Percentiles rank a stretch among this genome's conserved stretches.
phyloP scores from a whole-genome alignment of 2,113 vertebrate species.

The Fregata magnificens region DNA sequence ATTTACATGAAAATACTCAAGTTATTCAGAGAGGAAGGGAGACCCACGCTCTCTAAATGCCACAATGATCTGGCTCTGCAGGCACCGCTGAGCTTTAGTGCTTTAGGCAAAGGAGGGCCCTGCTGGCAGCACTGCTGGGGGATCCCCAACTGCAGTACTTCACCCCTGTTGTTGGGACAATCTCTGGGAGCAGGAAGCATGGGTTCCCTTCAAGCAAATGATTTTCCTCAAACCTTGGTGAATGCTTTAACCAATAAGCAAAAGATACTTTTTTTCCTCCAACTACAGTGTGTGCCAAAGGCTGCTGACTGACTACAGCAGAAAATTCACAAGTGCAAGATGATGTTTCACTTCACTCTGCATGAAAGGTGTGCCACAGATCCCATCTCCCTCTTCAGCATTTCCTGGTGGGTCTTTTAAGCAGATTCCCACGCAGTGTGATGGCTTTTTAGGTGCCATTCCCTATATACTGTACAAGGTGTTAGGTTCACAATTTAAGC shows the following conservation, averaged over 20 bases:
- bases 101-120: background rate
- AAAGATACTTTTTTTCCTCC: background rate
- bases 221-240: background rate
- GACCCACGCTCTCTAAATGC: background rate
- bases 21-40: background rate
- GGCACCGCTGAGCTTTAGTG: background rate
- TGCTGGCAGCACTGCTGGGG: background rate
- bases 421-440: background rate
- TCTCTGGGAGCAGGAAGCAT: background rate
- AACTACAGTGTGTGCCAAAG: background rate
- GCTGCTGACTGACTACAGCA: background rate
- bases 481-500: background rate
- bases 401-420: background rate
- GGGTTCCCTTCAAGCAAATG: background rate
- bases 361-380: background rate
- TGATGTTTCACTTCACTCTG: background rate
- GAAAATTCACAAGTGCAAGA: background rate
- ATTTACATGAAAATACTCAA: background rate
- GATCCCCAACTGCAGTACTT: accelerated
- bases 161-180: accelerated
- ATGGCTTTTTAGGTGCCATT: background rate
- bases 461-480: background rate
- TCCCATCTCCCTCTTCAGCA: background rate
- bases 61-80: background rate
- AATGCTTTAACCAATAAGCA: background rate